Conservation (phyloP, 2,888 invertebrate genomes). For the Synergus japonicus region DNA sequence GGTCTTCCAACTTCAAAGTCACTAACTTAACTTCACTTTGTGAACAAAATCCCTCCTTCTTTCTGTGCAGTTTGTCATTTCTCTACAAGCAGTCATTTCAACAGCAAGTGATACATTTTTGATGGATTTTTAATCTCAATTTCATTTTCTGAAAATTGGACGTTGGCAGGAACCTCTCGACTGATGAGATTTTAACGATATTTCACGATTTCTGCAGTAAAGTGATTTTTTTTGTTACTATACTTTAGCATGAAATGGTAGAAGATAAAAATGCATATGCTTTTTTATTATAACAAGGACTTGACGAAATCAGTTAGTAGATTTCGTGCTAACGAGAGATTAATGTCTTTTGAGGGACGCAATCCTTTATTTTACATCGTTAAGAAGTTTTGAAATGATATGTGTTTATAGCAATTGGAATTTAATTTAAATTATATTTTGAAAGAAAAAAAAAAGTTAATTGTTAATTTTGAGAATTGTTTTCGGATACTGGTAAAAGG, state of each 20-base stretch:
- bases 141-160: slow-evolving; percentile 18
- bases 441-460: background rate
- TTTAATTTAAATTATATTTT: background rate
- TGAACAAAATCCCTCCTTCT: background rate
- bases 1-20: slow-evolving; percentile 6
- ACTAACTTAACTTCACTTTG: background rate
- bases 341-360: slow-evolving; percentile 23
- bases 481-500: background rate
- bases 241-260: background rate
- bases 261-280: background rate
- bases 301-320: slow-evolving; percentile 35
- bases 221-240: slow-evolving; percentile 4
- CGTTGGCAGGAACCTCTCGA: background rate
- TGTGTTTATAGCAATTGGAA: background rate
- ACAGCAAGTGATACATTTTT: background rate
- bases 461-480: too few species aligned
- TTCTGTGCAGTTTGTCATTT: background rate
- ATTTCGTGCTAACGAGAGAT: slow-evolving; percentile 19
- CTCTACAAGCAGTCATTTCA: background rate
- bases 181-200: slow-evolving; percentile 38
- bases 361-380: background rate
- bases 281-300: slow-evolving; percentile 13
- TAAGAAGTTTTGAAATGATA: background rate
- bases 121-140: slow-evolving; percentile 36
- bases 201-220: background rate